phyloP scores from a whole-genome alignment of 2,113 vertebrate genomes.

The Ptyas mucosa region DNA sequence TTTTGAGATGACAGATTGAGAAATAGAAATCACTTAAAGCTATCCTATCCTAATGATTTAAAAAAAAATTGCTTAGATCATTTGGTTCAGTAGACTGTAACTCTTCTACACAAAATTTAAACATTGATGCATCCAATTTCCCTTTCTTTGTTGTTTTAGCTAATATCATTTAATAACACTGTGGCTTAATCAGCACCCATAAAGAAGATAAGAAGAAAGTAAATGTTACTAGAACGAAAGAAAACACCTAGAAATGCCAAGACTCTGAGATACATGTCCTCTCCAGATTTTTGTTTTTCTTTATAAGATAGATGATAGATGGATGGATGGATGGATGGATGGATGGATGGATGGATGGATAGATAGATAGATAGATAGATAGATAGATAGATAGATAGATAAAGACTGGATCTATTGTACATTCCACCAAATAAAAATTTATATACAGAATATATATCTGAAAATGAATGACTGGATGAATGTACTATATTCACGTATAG shows the following conservation, averaged over 20 bases:
- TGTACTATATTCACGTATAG: too few relatives aligned
- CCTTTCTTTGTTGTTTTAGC: background rate
- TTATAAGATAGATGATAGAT: too few relatives aligned
- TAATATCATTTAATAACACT: background rate
- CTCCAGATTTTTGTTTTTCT: background rate
- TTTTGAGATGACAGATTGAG: background rate
- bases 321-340: too few relatives aligned
- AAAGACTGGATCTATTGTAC: background rate
- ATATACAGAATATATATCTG: background rate
- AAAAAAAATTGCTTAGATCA: background rate
- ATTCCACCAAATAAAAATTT: background rate
- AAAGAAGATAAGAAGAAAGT: background rate
- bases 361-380: too few relatives aligned
- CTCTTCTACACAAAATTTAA: background rate
- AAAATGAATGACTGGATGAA: background rate
- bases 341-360: accelerated
- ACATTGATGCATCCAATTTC: background rate
- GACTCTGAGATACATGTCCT: background rate
- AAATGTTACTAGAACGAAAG: background rate
- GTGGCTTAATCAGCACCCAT: background rate
- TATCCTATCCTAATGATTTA: background rate
- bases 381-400: too few relatives aligned
- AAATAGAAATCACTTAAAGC: background rate
- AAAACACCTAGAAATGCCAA: background rate
- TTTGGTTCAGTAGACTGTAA: background rate